Evolutionary conservation across 2,797 vertebrate species (phyloP).

Genomic region (Sebastes dallii): DNA sequence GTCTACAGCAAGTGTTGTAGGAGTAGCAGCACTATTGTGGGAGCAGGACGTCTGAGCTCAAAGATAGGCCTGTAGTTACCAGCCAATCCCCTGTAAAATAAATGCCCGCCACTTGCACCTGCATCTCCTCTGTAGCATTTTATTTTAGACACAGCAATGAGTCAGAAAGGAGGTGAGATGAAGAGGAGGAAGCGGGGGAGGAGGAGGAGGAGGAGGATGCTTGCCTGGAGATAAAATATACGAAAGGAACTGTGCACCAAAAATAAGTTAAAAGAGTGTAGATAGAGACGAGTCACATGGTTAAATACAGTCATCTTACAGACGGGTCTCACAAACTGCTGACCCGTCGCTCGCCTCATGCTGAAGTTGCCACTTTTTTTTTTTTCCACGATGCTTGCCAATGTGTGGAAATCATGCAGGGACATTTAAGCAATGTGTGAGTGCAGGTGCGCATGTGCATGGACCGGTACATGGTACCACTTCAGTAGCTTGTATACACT

Average conservation of each 20-base stretch:
- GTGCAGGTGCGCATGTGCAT: not conserved
- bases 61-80: constrained; percentile 29
- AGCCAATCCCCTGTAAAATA: constrained; percentile 44
- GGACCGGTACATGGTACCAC: not conserved
- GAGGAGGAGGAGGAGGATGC: constrained; percentile 20
- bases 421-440: not conserved
- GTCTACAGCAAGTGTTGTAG: constrained; percentile 59
- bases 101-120: constrained; percentile 56
- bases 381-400: not conserved
- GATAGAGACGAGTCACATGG: not conserved
- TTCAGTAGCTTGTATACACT: constrained; percentile 8
- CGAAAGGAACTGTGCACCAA: constrained; percentile 26
- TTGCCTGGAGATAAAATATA: constrained; percentile 42
- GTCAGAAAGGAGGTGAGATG: constrained; percentile 62
- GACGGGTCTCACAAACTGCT: not conserved
- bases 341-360: not conserved
- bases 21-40: constrained; percentile 44
- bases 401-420: not conserved
- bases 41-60: constrained; percentile 53
- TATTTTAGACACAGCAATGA: constrained; percentile 70
- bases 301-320: constrained; percentile 7
- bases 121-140: constrained; percentile 53
- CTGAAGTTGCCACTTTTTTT: not conserved
- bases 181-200: constrained; percentile 30
- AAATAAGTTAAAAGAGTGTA: constrained; percentile 28